Percentiles rank a stretch among this genome's conserved stretches.
Evolutionary conservation across 2,797 vertebrate species (phyloP).

Genomic region (Sphaeramia orbicularis): DNA sequence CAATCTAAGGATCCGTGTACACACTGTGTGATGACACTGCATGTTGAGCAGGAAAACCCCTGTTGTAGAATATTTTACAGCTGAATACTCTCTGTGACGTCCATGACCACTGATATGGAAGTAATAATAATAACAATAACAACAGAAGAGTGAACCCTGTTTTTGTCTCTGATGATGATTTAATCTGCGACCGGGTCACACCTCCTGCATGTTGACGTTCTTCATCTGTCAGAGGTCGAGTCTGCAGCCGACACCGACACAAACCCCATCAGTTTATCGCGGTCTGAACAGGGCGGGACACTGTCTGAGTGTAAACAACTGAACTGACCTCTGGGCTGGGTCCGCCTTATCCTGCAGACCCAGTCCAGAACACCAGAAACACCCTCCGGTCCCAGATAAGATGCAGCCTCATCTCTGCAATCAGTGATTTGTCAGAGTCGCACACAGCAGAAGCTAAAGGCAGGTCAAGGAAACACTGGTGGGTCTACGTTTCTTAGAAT

Average conservation of each 20-base stretch:
- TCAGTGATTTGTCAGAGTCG: not conserved
- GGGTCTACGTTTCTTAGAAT: too few species aligned
- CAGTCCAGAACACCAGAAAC: constrained; percentile 51
- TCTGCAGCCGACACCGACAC: not conserved
- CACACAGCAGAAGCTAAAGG: not conserved
- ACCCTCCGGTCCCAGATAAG: constrained; percentile 65
- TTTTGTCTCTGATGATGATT: too few species aligned
- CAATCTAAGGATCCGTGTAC: too few species aligned
- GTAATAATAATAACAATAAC: too few species aligned
- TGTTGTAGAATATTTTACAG: too few species aligned
- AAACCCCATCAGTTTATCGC: not conserved
- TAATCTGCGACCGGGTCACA: constrained; percentile 3
- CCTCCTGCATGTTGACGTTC: not conserved
- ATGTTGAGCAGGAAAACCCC: too few species aligned
- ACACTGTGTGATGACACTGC: too few species aligned
- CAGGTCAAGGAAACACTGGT: not conserved
- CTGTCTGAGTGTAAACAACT: constrained; percentile 29
- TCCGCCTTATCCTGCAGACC: constrained; percentile 66
- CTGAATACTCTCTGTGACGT: too few species aligned
- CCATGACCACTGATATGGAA: too few species aligned
- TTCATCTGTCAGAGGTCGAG: not conserved
- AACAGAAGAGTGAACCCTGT: too few species aligned
- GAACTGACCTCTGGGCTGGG: constrained; percentile 47
- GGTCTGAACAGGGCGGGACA: constrained; percentile 8
- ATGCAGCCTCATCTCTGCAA: constrained; percentile 18